These are phyloP conservation scores for Oriolus oriolus DNA, from an alignment of 2,113 vertebrate genomes.

Conservation along the genomic window DNA sequence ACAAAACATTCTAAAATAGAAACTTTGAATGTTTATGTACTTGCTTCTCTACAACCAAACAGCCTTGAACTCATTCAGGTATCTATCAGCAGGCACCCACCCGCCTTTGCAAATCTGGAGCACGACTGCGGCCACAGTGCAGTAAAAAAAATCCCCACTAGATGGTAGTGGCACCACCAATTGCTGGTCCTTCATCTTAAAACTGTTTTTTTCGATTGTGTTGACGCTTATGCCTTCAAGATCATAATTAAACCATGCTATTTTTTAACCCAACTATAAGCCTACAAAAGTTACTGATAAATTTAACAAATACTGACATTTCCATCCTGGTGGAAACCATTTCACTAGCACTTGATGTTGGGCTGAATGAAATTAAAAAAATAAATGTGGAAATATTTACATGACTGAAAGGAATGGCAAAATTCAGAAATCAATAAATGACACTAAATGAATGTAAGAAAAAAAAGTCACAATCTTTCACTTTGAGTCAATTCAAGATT, in stretches of 20 bases:
- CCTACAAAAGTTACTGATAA: not conserved
- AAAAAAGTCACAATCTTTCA: not conserved
- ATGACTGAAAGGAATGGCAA: not conserved
- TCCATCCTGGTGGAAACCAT: not conserved
- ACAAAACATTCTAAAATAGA: not conserved
- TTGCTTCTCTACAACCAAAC: not conserved
- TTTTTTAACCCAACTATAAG: not conserved
- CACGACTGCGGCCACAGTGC: not conserved
- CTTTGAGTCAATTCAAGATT: not conserved
- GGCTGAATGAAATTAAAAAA: not conserved
- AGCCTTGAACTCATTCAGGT: not conserved
- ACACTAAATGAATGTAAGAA: not conserved
- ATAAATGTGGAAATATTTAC: not conserved
- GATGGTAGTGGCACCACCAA: constrained; percentile 4
- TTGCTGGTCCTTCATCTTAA: not conserved
- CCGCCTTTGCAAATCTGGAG: not conserved
- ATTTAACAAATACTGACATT: not conserved
- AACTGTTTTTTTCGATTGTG: not conserved
- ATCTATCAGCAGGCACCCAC: not conserved
- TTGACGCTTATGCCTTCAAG: not conserved
- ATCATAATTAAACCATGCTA: not conserved
- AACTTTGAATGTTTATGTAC: not conserved
- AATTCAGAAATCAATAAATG: not conserved
- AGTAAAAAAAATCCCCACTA: not conserved
- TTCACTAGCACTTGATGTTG: not conserved